Percentiles rank a stretch among this genome's conserved stretches.
Conservation (phyloP, 2,113 vertebrate species). For the Macheiramphus alcinus region DNA sequence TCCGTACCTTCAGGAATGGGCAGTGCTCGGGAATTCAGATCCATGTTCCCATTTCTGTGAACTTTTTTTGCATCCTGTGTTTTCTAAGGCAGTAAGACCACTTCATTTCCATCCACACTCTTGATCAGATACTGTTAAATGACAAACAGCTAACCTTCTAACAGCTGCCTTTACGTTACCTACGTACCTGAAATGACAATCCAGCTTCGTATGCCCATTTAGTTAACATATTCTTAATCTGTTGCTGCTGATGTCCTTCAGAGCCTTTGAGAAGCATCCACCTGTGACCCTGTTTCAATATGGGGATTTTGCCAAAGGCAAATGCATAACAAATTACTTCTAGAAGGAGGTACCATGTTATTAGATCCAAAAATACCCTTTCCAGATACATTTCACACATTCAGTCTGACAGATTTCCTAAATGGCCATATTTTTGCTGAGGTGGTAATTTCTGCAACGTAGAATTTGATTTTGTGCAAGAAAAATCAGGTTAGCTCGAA, state of each 20-base stretch:
- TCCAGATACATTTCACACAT: background rate
- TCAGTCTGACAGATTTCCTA: background rate
- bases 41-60: background rate
- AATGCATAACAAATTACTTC: background rate
- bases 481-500: background rate
- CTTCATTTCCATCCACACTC: background rate
- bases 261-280: background rate
- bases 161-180: background rate
- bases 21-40: background rate
- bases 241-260: background rate
- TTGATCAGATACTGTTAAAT: background rate
- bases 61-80: background rate
- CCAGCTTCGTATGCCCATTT: background rate
- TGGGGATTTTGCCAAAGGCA: background rate
- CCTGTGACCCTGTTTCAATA: background rate
- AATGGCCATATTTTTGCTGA: background rate
- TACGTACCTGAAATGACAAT: background rate
- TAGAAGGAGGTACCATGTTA: background rate
- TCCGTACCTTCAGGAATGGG: background rate
- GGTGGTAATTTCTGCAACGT: background rate
- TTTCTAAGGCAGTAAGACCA: background rate
- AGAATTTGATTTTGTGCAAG: conserved; percentile 1
- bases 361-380: background rate
- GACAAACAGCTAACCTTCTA: background rate
- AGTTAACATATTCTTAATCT: background rate